Evolutionary conservation across 2,888 invertebrate species (phyloP), one percentile per base, ranked within the genome.

Genomic region (Synanthedon andrenaeformis): DNA sequence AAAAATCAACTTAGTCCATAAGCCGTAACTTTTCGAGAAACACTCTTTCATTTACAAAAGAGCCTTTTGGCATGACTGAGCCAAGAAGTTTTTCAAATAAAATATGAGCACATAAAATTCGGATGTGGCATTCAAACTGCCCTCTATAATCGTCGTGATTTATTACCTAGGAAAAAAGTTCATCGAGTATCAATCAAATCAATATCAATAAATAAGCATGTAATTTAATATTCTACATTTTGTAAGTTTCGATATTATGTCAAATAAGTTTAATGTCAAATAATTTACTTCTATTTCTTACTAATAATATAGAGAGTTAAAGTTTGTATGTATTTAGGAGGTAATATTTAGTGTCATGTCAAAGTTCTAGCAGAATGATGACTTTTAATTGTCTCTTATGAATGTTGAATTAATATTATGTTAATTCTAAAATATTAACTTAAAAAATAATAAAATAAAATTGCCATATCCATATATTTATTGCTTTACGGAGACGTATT

Each of bases 1-100:
- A 74, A 76, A 74, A 72, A 71, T 66, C 74, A 81, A 81, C 82
- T 82, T 79, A 81, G 83, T 84, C 79, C 82, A 66, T 69, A 69
- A 65, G 71, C 72, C 67, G 72, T 78, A 84, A 84, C 79, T 83
- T 83, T 74, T 70, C 69, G 70, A 82, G 80, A 77, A 81, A 73
- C 70, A 74, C 75, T 75, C 67, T 74, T 72, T 75, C 67, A 74
- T 72, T 74, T 72, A 76, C 70, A 75, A 74, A 17, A 72, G 70
- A 67, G 67, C 66, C 71, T 28, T 72, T 69, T 72, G 68, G 70
- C 79, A 72, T 82, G 81, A 82, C 82, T 76, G 69, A 75, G 78
- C 79, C 78, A 76, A 76, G 83, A 85, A 82, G 75, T 83, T 82
- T 58, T 65, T 57, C 54, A 59, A 63, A 54, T 56, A 51, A 60